A percentile compares a stretch with the other conserved stretches of the same genome.
Conservation (phyloP, 1,140 invertebrate genomes). For the Oncopeltus fasciatus region DNA sequence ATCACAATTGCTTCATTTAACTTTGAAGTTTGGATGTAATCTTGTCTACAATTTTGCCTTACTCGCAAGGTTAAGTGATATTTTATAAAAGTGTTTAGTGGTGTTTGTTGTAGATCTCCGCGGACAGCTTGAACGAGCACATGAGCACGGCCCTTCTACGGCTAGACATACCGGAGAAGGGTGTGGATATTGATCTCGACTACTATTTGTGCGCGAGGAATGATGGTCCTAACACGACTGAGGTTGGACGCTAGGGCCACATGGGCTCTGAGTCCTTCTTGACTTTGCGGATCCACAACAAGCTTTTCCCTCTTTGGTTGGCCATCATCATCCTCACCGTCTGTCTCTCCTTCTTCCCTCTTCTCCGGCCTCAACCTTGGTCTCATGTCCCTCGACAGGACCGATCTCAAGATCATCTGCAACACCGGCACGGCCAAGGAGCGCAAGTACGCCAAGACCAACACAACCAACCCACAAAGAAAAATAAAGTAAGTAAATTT, state of each 20-base stretch:
- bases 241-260: conserved; percentile 23
- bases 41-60: too few relatives aligned
- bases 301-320: conserved; percentile 56
- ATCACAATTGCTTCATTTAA: too few relatives aligned
- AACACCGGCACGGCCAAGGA: conserved; percentile 57
- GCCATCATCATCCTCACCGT: conserved; percentile 57
- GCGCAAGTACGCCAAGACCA: conserved; percentile 59
- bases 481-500: too few relatives aligned
- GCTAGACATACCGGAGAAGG: conserved; percentile 32
- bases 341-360: conserved; percentile 72
- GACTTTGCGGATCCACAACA: conserved; percentile 46
- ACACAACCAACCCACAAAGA: too few relatives aligned
- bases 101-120: conserved; percentile 6
- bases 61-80: background rate
- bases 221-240: conserved; percentile 20
- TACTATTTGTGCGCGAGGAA: conserved; percentile 48
- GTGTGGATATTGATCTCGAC: conserved; percentile 29
- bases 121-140: background rate
- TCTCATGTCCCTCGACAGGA: conserved; percentile 88
- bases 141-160: conserved; percentile 23
- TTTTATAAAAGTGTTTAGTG: conserved; percentile 18
- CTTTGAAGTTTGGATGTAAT: too few relatives aligned
- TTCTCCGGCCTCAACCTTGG: conserved; percentile 95
- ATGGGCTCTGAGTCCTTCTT: conserved; percentile 32
- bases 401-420: conserved; percentile 83